These are phyloP conservation scores for Pangasianodon gigas DNA, from an alignment of 2,113 vertebrate genomes.

Conservation along the genomic window DNA sequence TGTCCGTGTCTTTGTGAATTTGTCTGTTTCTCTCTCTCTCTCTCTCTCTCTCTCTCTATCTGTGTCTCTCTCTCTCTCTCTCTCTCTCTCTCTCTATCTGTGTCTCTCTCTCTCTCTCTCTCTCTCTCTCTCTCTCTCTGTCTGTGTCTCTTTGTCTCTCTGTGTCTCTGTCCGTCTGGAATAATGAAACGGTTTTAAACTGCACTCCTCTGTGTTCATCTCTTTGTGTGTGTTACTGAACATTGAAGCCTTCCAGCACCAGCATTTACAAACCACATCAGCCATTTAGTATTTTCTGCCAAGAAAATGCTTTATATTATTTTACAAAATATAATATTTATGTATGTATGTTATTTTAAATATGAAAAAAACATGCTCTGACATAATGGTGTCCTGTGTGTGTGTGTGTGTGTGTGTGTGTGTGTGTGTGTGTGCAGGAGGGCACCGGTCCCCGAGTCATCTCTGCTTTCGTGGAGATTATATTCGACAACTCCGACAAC, in stretches of 20 bases:
- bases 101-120: too few relatives aligned
- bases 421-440: slow-evolving; percentile 74
- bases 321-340: not conserved
- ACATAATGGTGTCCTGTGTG: not conserved
- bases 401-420: not conserved
- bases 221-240: not conserved
- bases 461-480: slow-evolving; percentile 99
- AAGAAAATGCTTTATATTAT: too few relatives aligned
- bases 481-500: slow-evolving; percentile 99
- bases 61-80: too few relatives aligned
- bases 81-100: too few relatives aligned
- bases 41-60: too few relatives aligned
- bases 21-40: not conserved
- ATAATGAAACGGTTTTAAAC: not conserved
- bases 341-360: not conserved
- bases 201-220: not conserved
- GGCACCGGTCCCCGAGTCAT: slow-evolving; percentile 98
- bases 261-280: not conserved
- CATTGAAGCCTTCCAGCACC: not conserved
- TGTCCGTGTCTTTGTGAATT: not conserved
- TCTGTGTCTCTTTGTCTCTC: not conserved
- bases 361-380: not conserved
- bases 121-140: too few relatives aligned
- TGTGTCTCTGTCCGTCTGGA: not conserved
- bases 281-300: not conserved